These are phyloP conservation scores for Argyrosomus regius DNA, from an alignment of 2,797 vertebrate genomes.

Conservation along the genomic window DNA sequence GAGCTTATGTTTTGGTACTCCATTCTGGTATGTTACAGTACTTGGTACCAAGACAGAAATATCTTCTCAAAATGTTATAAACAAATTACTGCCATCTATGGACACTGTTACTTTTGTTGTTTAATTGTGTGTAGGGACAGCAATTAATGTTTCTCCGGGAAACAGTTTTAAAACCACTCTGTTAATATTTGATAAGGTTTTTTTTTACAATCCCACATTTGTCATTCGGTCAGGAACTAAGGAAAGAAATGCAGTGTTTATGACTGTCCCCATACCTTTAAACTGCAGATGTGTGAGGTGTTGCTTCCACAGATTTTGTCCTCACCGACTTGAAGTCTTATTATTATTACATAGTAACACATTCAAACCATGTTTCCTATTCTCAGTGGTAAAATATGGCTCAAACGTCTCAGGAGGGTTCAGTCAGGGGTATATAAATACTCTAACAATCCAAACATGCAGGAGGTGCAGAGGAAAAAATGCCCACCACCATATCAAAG, in stretches of 20 bases:
- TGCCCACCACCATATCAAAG: background rate
- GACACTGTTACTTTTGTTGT: background rate
- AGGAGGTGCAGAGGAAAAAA: background rate
- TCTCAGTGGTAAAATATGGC: background rate
- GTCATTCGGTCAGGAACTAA: background rate
- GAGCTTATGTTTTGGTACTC: background rate
- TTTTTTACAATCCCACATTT: constrained; percentile 10
- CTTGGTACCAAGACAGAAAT: constrained; percentile 1
- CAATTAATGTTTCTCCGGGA: background rate
- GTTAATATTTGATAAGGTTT: constrained; percentile 23
- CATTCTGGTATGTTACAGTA: background rate
- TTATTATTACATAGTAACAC: background rate
- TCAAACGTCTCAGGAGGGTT: background rate
- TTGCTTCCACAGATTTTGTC: background rate
- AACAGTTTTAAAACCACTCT: constrained; percentile 1
- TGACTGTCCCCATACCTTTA: background rate
- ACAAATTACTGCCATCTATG: background rate
- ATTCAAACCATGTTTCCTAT: background rate
- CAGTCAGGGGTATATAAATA: background rate
- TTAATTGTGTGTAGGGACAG: background rate
- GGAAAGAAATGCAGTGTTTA: constrained; percentile 3
- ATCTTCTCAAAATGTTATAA: background rate
- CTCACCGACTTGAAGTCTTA: constrained; percentile 1
- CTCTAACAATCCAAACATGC: background rate
- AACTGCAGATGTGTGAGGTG: background rate